Evolutionary conservation across 2,113 vertebrate genomes (phyloP).

Genomic region (Muntiacus muntjak): DNA sequence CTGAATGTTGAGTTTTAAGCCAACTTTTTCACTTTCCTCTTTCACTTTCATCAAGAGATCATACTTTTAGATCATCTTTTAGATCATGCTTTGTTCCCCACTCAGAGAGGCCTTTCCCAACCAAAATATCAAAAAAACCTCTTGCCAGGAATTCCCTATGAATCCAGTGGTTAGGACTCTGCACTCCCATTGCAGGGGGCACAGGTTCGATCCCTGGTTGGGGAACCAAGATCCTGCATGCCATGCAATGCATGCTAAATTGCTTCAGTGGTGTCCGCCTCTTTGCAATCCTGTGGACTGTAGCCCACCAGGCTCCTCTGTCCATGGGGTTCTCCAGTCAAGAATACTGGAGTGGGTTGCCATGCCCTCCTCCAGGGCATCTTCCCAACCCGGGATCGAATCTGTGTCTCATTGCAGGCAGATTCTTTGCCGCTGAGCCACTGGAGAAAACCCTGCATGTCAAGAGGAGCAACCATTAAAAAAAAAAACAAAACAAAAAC

Average conservation of each 20-base stretch:
- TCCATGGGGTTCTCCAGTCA: not conserved
- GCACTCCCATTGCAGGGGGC: not conserved
- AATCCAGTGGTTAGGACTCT: not conserved
- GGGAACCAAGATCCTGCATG: not conserved
- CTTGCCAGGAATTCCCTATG: not conserved
- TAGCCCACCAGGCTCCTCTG: not conserved
- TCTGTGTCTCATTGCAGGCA: not conserved
- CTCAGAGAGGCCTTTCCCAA: not conserved
- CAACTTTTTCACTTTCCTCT: too few species aligned
- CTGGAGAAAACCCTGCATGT: not conserved
- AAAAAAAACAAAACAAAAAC: not conserved
- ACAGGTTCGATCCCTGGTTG: not conserved
- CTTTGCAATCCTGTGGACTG: not conserved
- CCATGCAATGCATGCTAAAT: rapidly evolving
- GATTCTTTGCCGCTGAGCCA: not conserved
- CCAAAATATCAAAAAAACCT: not conserved
- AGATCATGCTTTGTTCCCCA: not conserved
- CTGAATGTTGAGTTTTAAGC: too few species aligned
- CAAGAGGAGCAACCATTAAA: not conserved
- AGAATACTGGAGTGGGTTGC: not conserved
- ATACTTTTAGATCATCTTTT: not conserved
- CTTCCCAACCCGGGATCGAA: not conserved
- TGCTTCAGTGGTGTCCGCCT: not conserved
- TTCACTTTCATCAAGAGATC: too few species aligned
- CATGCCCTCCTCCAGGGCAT: not conserved